Percentiles rank a stretch among this genome's conserved stretches.
phyloP scores from a whole-genome alignment of 2,888 invertebrate genomes.

The Allolobophora icterica region DNA sequence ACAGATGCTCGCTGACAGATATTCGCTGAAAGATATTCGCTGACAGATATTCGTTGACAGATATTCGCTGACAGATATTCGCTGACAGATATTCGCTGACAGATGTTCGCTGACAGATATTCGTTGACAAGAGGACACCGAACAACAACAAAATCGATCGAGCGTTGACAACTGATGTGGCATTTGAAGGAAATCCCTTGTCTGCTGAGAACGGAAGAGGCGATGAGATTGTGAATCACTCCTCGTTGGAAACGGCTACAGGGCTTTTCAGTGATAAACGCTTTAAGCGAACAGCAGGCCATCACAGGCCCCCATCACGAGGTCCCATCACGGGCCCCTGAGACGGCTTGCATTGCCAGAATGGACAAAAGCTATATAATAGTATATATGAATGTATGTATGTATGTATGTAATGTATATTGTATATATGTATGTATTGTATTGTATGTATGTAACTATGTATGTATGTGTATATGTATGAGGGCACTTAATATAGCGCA shows the following conservation, averaged over 20 bases:
- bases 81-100: too few relatives aligned
- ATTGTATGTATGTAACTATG: too few relatives aligned
- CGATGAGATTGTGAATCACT: not conserved
- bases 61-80: too few relatives aligned
- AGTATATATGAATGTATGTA: too few relatives aligned
- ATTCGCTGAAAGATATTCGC: too few relatives aligned
- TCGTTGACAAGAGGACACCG: not conserved
- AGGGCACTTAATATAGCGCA: too few relatives aligned
- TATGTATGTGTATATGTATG: too few relatives aligned
- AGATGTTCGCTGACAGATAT: not conserved
- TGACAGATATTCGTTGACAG: too few relatives aligned
- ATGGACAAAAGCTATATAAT: not conserved
- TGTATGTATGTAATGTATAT: too few relatives aligned
- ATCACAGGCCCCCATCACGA: not conserved
- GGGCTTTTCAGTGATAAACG: not conserved
- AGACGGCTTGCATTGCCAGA: not conserved
- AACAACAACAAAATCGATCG: not conserved
- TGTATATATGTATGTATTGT: too few relatives aligned
- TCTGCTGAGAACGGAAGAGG: not conserved
- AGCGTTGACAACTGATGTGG: conserved; percentile 2
- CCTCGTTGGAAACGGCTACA: too few relatives aligned
- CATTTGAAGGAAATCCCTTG: not conserved
- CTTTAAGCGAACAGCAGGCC: not conserved
- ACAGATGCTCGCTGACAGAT: too few relatives aligned
- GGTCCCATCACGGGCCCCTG: not conserved